These are phyloP conservation scores for Bembecia ichneumoniformis DNA, from an alignment of 2,888 invertebrate species.

Conservation along the genomic window DNA sequence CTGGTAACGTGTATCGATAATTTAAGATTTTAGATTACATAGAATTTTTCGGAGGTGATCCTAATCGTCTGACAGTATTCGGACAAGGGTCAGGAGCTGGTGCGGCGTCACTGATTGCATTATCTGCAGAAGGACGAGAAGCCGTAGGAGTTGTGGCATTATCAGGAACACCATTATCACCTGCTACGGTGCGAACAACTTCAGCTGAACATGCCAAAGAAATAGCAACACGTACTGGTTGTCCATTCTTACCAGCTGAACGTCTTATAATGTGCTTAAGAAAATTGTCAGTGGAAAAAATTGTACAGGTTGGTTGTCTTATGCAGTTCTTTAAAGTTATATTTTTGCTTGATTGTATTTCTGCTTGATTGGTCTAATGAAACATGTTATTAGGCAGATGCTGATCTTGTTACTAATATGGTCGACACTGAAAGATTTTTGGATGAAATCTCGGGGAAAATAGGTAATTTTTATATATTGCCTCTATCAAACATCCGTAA, in stretches of 20 bases:
- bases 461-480: slow-evolving; percentile 26
- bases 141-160: slow-evolving; percentile 78
- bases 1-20: neutral
- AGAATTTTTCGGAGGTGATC: slow-evolving; percentile 83
- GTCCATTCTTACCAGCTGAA: slow-evolving; percentile 71
- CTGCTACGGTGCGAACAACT: slow-evolving; percentile 77
- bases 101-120: slow-evolving; percentile 77
- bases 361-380: too few species aligned
- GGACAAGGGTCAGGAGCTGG: slow-evolving; percentile 86
- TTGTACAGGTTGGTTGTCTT: slow-evolving; percentile 35
- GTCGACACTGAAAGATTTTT: slow-evolving; percentile 74
- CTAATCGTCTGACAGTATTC: slow-evolving; percentile 78
- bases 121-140: slow-evolving; percentile 76
- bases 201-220: slow-evolving; percentile 74
- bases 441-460: slow-evolving; percentile 73
- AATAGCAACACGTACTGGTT: slow-evolving; percentile 75
- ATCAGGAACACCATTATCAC: slow-evolving; percentile 82
- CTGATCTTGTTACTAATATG: slow-evolving; percentile 68
- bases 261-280: slow-evolving; percentile 78
- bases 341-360: too few species aligned
- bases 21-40: slow-evolving; percentile 76
- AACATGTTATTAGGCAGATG: slow-evolving; percentile 65
- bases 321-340: too few species aligned
- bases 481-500: neutral
- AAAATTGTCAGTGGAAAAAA: slow-evolving; percentile 53